Evolutionary conservation across 2,113 vertebrate genomes (phyloP).

Genomic region (Calypte anna): DNA sequence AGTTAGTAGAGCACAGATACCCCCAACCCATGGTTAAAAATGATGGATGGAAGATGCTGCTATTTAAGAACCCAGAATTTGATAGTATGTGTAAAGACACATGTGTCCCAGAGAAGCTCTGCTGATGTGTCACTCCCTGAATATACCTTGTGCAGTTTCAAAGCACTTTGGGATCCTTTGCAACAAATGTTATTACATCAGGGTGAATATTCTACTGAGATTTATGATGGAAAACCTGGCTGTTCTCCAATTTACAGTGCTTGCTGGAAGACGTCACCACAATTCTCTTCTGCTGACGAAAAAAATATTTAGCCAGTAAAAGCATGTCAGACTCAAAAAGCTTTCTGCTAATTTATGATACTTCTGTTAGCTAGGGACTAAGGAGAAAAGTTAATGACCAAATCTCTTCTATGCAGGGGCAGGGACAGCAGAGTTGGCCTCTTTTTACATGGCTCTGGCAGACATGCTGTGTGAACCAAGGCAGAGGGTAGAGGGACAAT

Average conservation of each 20-base stretch:
- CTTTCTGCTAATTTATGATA: slow-evolving; percentile 35
- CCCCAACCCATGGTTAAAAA: not conserved
- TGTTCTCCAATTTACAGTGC: not conserved
- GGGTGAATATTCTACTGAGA: not conserved
- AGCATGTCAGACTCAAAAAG: slow-evolving; percentile 26
- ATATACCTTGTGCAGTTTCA: not conserved
- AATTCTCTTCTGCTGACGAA: slow-evolving; percentile 12
- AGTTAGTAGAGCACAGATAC: not conserved
- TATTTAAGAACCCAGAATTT: not conserved
- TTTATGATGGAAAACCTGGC: slow-evolving; percentile 5
- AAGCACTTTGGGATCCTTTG: not conserved
- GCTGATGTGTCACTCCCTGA: not conserved
- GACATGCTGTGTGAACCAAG: not conserved
- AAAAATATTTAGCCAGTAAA: slow-evolving; percentile 19
- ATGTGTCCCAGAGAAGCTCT: not conserved
- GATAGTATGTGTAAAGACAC: not conserved
- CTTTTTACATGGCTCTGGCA: not conserved
- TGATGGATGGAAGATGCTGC: not conserved
- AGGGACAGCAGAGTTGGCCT: not conserved
- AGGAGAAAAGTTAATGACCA: not conserved
- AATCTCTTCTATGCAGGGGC: not conserved
- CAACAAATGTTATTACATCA: not conserved
- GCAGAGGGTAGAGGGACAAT: not conserved
- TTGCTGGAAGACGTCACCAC: not conserved
- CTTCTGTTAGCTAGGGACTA: not conserved